Evolutionary conservation across 1,140 invertebrate species (phyloP).

Genomic region (Micrasema minimum): DNA sequence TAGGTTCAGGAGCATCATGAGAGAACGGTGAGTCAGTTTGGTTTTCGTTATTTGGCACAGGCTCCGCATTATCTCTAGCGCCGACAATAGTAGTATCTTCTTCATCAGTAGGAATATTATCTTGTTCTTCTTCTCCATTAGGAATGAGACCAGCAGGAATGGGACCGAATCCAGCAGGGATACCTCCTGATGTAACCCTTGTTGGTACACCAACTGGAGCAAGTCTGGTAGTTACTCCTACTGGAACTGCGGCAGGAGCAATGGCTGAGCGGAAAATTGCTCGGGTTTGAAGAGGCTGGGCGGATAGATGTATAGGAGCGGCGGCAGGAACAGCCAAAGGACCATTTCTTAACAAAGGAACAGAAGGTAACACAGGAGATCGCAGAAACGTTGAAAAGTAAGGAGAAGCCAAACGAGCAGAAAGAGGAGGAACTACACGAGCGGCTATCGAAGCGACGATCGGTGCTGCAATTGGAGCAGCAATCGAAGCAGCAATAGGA

Average conservation of each 20-base stretch:
- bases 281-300: slow-evolving; percentile 33
- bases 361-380: slow-evolving; percentile 55
- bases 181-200: neutral
- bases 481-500: slow-evolving; percentile 24
- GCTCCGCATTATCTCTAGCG: neutral
- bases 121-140: neutral
- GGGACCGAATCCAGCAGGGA: slow-evolving; percentile 18
- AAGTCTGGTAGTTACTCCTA: slow-evolving; percentile 8
- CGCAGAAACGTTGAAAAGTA: slow-evolving; percentile 54
- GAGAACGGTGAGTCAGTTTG: neutral
- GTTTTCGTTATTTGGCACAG: slow-evolving; percentile 17
- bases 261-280: slow-evolving; percentile 21
- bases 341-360: slow-evolving; percentile 30
- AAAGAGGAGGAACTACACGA: slow-evolving; percentile 43
- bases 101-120: slow-evolving; percentile 3
- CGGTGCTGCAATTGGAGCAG: slow-evolving; percentile 49
- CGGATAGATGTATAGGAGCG: slow-evolving; percentile 48
- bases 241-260: slow-evolving; percentile 19
- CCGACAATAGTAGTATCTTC: slow-evolving; percentile 9
- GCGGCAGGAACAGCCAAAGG: slow-evolving; percentile 23
- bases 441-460: slow-evolving; percentile 32
- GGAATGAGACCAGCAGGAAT: neutral
- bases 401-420: slow-evolving; percentile 14
- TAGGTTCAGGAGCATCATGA: slow-evolving; percentile 5
- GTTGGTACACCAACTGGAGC: slow-evolving; percentile 12